Evolutionary conservation across 2,888 invertebrate species (phyloP).

Genomic region (Scaptomyza flava): DNA sequence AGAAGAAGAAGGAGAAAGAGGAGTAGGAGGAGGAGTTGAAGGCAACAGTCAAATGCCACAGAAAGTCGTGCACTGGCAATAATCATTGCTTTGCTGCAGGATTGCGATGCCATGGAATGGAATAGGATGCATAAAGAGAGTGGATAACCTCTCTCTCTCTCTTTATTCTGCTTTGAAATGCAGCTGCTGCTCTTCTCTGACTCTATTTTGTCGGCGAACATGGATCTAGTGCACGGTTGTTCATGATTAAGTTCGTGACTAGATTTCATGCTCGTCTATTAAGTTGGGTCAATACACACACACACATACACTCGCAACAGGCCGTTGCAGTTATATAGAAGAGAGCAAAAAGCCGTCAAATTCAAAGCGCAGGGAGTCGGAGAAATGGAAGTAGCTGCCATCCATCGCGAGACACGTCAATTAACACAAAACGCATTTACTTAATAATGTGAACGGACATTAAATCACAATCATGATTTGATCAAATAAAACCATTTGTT

Average conservation of each 20-base stretch:
- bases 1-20: constrained; percentile 21
- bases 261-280: constrained; percentile 86
- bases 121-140: constrained; percentile 19
- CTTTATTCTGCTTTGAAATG: constrained; percentile 4
- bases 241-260: constrained; percentile 85
- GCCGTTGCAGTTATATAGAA: constrained; percentile 25
- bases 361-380: constrained; percentile 3
- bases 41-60: constrained; percentile 65
- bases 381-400: constrained; percentile 6
- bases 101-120: constrained; percentile 20
- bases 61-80: constrained; percentile 72
- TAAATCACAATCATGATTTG: constrained; percentile 23
- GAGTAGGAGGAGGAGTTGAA: constrained; percentile 11
- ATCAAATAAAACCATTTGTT: constrained; percentile 12
- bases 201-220: constrained; percentile 85
- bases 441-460: constrained; percentile 32
- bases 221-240: constrained; percentile 85
- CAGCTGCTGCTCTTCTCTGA: constrained; percentile 74
- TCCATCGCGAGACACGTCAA: constrained; percentile 44
- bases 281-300: constrained; percentile 84
- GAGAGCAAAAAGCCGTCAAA: constrained; percentile 33
- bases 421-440: constrained; percentile 49
- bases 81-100: constrained; percentile 58
- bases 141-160: neutral
- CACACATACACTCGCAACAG: constrained; percentile 33